Evolutionary conservation across 2,888 invertebrate species (phyloP), one percentile per base, ranked within the genome.

Genomic region (Amphipyra tragopoginis): DNA sequence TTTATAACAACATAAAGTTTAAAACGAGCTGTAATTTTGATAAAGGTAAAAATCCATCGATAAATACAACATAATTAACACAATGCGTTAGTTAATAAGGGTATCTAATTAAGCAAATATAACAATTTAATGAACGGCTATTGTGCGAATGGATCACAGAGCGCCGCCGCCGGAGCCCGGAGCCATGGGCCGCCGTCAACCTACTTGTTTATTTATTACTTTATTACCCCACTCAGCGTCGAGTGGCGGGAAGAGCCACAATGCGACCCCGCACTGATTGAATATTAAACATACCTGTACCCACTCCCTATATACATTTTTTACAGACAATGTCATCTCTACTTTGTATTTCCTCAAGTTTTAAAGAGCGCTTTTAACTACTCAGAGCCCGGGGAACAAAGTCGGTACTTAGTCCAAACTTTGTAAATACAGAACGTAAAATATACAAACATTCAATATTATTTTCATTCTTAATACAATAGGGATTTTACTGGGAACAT

Each of bases 151-250:
- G 80, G 77, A 74, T 72, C 76, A 66, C 65, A 52, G 75, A 57
- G 56, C 51, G 65, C 56, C 60, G 68, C 53, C 29, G 49, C 39
- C 36, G n/a, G 40, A 43, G 51, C 61, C 62, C 66, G 66, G 67
- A 63, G 68, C 71, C 73, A 56, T 60, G 65, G 77, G 69, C 75
- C 77, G 79, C 77, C 82, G 79, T 80, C 83, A 79, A 75, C 77
- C 86, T 87, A 84, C 90, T 92, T 90, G 87, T 89, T 90, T 92
- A 92, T 92, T 90, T 91, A 91, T 90, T 86, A 89, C 90, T 88
- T 91, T 92, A 90, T 90, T 88, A 88, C 89, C 91, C 87, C 88
- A 90, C 89, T 91, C 90, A 86, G 86, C 82, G 87, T 83, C 77
- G 89, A 90, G 88, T 88, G 90, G 89, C 86, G 85, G 89, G 83